Evolutionary conservation across 2,797 vertebrate species (phyloP), one percentile per base, ranked within the genome.

Genomic region (Phaenicophaeus curvirostris): DNA sequence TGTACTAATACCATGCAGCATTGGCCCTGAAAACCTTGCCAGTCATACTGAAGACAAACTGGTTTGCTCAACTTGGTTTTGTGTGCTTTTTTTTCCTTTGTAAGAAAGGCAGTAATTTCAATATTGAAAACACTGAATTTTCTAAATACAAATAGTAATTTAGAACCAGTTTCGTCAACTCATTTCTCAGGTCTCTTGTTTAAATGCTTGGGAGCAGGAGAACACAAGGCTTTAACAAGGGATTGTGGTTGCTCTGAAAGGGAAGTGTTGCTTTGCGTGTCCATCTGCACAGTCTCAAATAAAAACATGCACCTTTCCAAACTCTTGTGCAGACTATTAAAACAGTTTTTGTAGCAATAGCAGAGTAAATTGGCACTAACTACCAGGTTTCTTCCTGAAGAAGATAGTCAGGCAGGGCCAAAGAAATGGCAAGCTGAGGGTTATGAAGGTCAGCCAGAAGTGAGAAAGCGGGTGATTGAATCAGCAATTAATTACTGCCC

Each of bases 401-500:
- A 12, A 87, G 75, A 27, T 12, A 33, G 42, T 48, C 33, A 59
- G 23, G 20, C 15, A 59, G 20, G 31, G 19, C 16, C n/a, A 76
- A 85, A 58, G 67, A 69, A 84, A 78, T 71, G 35, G 11, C 23
- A 63, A 10, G 5, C 7, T 67, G 31, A 79, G n/a, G 3, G 3
- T 39, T 28, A 39, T 0, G 0, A 68, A 30, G 33, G 41, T 73
- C 48, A 84, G 19, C 6, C 33, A 82, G 27, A 12, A 55, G 8
- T 25, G 24, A 81, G 17, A 8, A 9, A 33, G 14, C 11, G 6
- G 39, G 39, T 28, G 39, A 67, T 69, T 80, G 37, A 74, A 58
- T 73, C 54, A 79, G 27, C 41, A 77, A 54, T 83, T 94, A 94
- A 92, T 95, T 87, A 73, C 79, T 91, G 78, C 73, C 89, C 82